Conservation (phyloP, 2,888 invertebrate genomes). For the Oscheius sp. region DNA sequence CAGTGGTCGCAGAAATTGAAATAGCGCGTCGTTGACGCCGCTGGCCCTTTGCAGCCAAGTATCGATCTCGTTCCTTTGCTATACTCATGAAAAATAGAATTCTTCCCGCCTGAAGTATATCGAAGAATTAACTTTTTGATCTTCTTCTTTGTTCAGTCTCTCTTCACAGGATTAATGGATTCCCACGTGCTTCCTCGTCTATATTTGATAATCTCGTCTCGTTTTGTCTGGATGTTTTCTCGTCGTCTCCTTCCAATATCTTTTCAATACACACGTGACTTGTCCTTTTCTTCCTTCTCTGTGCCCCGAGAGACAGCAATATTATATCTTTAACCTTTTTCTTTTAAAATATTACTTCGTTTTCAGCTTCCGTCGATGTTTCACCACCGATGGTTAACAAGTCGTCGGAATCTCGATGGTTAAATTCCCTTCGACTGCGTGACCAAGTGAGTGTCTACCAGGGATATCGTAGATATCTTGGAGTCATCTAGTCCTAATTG, state of each 20-base stretch:
- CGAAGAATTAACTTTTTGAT: slow-evolving; percentile 2
- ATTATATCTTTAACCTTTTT: not conserved
- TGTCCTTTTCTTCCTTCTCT: not conserved
- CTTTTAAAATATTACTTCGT: too few species aligned
- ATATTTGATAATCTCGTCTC: not conserved
- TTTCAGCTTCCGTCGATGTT: not conserved
- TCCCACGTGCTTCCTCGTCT: not conserved
- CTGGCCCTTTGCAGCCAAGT: slow-evolving; percentile 9
- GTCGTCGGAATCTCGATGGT: not conserved
- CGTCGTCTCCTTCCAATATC: not conserved
- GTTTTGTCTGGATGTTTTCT: too few species aligned
- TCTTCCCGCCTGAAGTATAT: slow-evolving; percentile 5
- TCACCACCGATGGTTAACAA: not conserved
- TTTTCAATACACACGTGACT: not conserved
- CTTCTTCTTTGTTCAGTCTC: not conserved
- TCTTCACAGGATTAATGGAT: not conserved
- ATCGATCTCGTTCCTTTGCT: slow-evolving; percentile 17
- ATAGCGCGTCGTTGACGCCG: slow-evolving; percentile 1
- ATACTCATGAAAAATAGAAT: slow-evolving; percentile 24
- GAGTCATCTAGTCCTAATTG: not conserved
- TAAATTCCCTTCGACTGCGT: not conserved
- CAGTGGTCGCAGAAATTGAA: not conserved
- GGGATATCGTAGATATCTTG: too few species aligned
- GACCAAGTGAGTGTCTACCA: not conserved
- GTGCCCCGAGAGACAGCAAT: not conserved